Conservation (phyloP, 2,113 vertebrate species). For the Sceloporus tristichus region DNA sequence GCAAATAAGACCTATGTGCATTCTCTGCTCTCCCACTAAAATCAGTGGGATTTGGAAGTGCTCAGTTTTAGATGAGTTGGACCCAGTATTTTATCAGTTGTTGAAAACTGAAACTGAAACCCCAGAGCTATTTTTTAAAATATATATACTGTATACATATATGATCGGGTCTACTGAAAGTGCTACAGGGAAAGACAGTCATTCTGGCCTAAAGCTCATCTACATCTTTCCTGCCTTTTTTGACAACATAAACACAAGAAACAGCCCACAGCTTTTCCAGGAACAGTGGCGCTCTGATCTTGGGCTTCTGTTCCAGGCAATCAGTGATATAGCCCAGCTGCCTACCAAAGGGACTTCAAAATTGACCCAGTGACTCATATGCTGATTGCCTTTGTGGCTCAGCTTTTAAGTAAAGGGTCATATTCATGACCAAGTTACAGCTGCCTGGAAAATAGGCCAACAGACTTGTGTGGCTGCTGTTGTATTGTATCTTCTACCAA, state of each 20-base stretch:
- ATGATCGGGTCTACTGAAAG: no score
- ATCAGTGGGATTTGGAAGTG: no score
- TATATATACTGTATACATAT: no score
- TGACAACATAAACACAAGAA: background rate
- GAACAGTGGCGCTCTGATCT: background rate
- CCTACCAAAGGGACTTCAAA: background rate
- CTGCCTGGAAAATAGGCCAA: conserved; percentile 14
- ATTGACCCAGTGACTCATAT: conserved; percentile 19
- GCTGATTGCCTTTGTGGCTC: background rate
- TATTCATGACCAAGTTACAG: background rate
- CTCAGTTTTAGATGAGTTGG: no score
- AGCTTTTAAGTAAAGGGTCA: conserved; percentile 14
- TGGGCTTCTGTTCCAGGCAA: background rate
- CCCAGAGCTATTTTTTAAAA: no score
- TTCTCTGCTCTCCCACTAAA: no score
- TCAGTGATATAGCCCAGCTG: background rate
- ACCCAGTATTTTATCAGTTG: no score
- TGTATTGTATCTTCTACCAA: background rate
- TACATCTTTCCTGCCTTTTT: background rate
- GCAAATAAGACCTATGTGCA: no score
- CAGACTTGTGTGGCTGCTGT: background rate
- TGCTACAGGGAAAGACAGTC: background rate
- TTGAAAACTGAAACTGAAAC: no score
- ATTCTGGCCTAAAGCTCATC: background rate
- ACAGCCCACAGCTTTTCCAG: background rate